Evolutionary conservation across 2,113 vertebrate genomes (phyloP).

Genomic region (Megaleporinus macrocephalus): DNA sequence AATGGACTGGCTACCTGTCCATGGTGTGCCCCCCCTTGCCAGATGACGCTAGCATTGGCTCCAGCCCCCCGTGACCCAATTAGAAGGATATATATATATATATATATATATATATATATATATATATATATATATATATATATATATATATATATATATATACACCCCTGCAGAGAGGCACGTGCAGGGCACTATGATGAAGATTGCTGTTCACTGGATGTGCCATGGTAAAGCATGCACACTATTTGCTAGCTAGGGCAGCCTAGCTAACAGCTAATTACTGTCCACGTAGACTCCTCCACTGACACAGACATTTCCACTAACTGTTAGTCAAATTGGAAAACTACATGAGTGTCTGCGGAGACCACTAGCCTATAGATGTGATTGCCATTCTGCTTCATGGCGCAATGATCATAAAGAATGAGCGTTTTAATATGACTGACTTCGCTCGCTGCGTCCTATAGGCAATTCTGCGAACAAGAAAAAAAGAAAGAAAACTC

Average conservation of each 20-base stretch:
- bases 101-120: too few species aligned
- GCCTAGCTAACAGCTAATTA: not conserved
- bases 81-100: too few species aligned
- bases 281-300: not conserved
- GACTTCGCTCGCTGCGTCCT: conserved; percentile 54
- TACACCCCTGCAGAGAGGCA: too few species aligned
- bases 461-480: conserved; percentile 76
- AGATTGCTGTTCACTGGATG: too few species aligned
- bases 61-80: too few species aligned
- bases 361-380: conserved; percentile 13
- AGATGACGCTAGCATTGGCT: too few species aligned
- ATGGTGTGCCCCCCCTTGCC: too few species aligned
- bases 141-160: too few species aligned
- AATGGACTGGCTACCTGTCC: too few species aligned
- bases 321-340: conserved; percentile 28
- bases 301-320: not conserved
- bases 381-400: conserved; percentile 56
- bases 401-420: conserved; percentile 81
- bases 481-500: conserved; percentile 75
- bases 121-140: too few species aligned
- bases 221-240: too few species aligned
- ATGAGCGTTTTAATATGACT: conserved; percentile 69
- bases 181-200: too few species aligned
- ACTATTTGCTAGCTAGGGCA: not conserved
- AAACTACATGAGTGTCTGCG: conserved; percentile 1